Percentiles rank a stretch among this genome's conserved stretches.
phyloP scores from a whole-genome alignment of 1,140 invertebrate genomes.

The Zophobas morio region DNA sequence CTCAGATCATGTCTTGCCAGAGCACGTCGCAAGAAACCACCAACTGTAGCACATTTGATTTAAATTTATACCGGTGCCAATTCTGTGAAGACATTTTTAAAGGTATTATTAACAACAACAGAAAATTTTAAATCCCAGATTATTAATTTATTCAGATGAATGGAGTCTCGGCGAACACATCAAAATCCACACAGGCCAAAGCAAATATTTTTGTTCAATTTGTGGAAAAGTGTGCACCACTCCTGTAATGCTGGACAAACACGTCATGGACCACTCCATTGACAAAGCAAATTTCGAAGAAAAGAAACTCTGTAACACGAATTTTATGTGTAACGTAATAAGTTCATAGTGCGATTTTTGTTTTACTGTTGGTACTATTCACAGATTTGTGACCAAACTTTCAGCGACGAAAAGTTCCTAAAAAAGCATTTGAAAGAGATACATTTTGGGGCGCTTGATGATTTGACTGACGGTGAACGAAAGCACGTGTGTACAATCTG shows the following conservation, averaged over 20 bases:
- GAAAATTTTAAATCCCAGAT: too few species aligned
- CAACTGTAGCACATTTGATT: conserved; percentile 60
- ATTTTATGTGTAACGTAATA: conserved; percentile 59
- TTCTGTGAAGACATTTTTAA: conserved; percentile 65
- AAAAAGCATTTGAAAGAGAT: conserved; percentile 64
- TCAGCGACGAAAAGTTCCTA: conserved; percentile 57
- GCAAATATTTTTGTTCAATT: conserved; percentile 63
- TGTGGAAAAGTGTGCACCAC: conserved; percentile 57
- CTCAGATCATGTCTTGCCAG: conserved; percentile 51
- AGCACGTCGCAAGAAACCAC: conserved; percentile 56
- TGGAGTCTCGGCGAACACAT: conserved; percentile 65
- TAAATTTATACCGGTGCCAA: conserved; percentile 64
- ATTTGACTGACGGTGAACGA: conserved; percentile 67
- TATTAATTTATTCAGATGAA: conserved; percentile 56
- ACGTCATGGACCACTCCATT: conserved; percentile 57
- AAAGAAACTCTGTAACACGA: conserved; percentile 43
- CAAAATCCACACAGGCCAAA: conserved; percentile 63
- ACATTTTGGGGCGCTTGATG: conserved; percentile 55
- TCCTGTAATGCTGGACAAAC: conserved; percentile 56
- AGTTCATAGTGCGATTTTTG: conserved; percentile 21
- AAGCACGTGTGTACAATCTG: conserved; percentile 73
- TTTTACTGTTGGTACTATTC: conserved; percentile 33
- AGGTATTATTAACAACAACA: conserved; percentile 47
- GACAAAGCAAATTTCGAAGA: conserved; percentile 43
- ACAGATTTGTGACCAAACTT: conserved; percentile 61